Percentiles rank a stretch among this genome's conserved stretches.
phyloP scores from a whole-genome alignment of 2,888 invertebrate genomes.

The Charanyca ferruginea region DNA sequence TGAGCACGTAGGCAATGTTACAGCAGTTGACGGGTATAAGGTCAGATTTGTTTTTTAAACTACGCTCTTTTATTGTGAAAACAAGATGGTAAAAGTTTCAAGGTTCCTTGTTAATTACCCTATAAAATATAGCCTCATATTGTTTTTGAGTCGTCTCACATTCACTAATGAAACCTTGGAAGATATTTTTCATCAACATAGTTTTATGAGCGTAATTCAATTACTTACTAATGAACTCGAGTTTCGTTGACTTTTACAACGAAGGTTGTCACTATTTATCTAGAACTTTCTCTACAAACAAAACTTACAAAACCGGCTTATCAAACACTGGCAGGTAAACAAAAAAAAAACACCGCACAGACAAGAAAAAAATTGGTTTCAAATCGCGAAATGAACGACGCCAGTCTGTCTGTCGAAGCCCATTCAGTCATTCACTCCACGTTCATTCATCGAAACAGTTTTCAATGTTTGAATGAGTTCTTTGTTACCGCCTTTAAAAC shows the following conservation, averaged over 20 bases:
- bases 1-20: no score
- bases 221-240: background rate
- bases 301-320: slow-evolving; percentile 27
- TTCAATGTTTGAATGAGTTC: slow-evolving; percentile 62
- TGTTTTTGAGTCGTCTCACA: background rate
- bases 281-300: slow-evolving; percentile 45
- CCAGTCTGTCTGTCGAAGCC: slow-evolving; percentile 72
- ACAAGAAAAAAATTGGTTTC: slow-evolving; percentile 62
- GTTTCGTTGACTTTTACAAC: background rate
- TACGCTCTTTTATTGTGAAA: no score
- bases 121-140: no score
- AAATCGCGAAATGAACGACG: slow-evolving; percentile 77
- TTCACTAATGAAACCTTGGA: background rate
- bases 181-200: background rate
- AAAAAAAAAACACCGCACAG: slow-evolving; percentile 46
- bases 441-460: slow-evolving; percentile 66
- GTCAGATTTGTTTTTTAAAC: no score
- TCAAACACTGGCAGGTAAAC: slow-evolving; percentile 49
- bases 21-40: no score
- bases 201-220: background rate
- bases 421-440: slow-evolving; percentile 70
- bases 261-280: background rate
- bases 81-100: no score
- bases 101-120: no score
- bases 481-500: slow-evolving; percentile 61